Conservation (phyloP, 2,888 invertebrate species). For the Cheilosia vernalis region DNA sequence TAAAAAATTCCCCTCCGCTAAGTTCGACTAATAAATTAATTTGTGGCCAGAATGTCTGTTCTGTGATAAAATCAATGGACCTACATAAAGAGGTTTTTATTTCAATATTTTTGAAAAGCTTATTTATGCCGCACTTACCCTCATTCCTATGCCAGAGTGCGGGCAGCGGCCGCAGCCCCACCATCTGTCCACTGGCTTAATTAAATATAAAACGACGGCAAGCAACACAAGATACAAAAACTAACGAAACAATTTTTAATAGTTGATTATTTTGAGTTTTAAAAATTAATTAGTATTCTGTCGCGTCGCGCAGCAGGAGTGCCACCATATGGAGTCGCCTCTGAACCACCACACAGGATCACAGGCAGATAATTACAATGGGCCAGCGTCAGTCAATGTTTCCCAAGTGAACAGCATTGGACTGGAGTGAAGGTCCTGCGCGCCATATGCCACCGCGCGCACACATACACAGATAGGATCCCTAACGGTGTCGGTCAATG, state of each 20-base stretch:
- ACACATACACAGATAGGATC: constrained; percentile 48
- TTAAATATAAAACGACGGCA: constrained; percentile 43
- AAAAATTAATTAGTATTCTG: constrained; percentile 74
- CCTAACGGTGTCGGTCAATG: constrained; percentile 65
- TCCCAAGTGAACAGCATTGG: constrained; percentile 71
- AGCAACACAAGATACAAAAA: constrained; percentile 8
- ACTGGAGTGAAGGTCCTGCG: constrained; percentile 48
- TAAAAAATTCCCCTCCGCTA: neutral
- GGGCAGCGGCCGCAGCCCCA: neutral
- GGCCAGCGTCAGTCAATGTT: constrained; percentile 51
- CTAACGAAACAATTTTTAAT: constrained; percentile 63
- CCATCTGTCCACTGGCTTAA: constrained; percentile 53
- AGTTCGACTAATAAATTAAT: constrained; percentile 29
- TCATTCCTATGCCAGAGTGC: neutral
- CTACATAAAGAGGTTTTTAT: constrained; percentile 10
- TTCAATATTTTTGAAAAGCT: constrained; percentile 35
- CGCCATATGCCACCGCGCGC: constrained; percentile 66
- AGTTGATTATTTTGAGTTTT: constrained; percentile 70
- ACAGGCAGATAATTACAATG: constrained; percentile 64
- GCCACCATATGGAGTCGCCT: constrained; percentile 70
- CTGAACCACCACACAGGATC: constrained; percentile 56
- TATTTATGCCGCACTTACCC: neutral
- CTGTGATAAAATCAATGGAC: constrained; percentile 50
- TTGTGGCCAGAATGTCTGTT: neutral
- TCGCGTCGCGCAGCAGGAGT: constrained; percentile 72